Evolutionary conservation across 2,797 vertebrate genomes (phyloP), one percentile per base, ranked within the genome.

Genomic region (Rhodeus uyekii): DNA sequence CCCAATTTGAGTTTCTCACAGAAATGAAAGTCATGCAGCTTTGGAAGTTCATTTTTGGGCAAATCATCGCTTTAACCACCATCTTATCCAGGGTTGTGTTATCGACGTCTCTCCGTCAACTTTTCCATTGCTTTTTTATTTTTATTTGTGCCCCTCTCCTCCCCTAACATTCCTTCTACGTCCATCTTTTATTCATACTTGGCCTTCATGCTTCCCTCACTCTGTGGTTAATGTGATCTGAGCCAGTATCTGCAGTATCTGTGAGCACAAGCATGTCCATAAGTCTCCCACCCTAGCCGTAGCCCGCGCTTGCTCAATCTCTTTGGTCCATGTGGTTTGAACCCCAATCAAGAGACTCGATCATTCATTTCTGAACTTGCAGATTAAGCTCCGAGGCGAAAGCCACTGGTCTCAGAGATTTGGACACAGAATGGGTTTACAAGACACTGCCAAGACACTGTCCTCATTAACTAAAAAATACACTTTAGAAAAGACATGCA

Each of bases 171-270:
- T 80, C 64, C 13, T 74, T 65, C 46, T 19, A 19, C 22, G 34
- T 68, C 22, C 69, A 79, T 86, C 84, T 81, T 80, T 89, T 85
- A 79, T 72, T 81, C 39, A 84, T 72, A 10, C 12, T 88, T 86
- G 65, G 61, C 71, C 46, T 68, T 65, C 58, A 58, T 48, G 74
- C 63, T 85, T 50, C 93, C 89, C 86, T 89, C 86, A 89, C 64
- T 44, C 85, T 87, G 65, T 85, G 63, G 87, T 95, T 93, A 95
- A 92, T 81, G 78, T 46, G 82, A 90, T 93, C 94, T 94, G 95
- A 92, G 91, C 92, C 93, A 90, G 93, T 93, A 94, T 93, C 93
- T 93, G 94, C 93, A 94, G 90, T 91, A 93, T 86, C 91, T 92
- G 91, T 93, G 93, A 95, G 91, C 80, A 93, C 93, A 95, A 90